Evolutionary conservation across 2,888 invertebrate species (phyloP).

Genomic region (Temnothorax ravouxi): DNA sequence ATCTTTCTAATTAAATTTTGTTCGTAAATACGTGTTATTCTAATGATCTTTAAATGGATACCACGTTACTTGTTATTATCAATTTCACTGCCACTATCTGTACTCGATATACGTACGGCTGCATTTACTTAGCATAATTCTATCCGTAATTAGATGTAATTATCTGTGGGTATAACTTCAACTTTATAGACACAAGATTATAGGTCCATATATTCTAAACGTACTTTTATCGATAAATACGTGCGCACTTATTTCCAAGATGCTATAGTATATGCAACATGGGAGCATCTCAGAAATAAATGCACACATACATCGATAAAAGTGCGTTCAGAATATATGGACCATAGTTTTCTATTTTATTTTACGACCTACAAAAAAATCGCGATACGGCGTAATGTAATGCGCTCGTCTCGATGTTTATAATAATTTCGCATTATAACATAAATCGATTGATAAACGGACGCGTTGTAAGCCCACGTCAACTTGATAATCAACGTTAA

Average conservation of each 20-base stretch:
- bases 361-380: conserved; percentile 9
- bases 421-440: conserved; percentile 48
- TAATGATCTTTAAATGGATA: neutral
- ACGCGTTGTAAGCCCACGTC: conserved; percentile 42
- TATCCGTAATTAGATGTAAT: neutral
- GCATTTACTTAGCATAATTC: neutral
- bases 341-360: neutral
- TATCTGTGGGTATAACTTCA: neutral
- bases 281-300: no score
- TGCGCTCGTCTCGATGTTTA: neutral
- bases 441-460: conserved; percentile 67
- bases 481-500: conserved; percentile 68
- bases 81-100: neutral
- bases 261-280: no score
- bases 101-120: neutral
- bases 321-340: no score
- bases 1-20: conserved; percentile 19
- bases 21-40: conserved; percentile 1
- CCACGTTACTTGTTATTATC: neutral
- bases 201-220: no score
- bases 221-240: no score
- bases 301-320: no score
- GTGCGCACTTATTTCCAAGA: no score
- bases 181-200: neutral
- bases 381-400: neutral